Base-by-base conservation (phyloP, 2,888 invertebrate species). In the Orthosia cruda region DNA sequence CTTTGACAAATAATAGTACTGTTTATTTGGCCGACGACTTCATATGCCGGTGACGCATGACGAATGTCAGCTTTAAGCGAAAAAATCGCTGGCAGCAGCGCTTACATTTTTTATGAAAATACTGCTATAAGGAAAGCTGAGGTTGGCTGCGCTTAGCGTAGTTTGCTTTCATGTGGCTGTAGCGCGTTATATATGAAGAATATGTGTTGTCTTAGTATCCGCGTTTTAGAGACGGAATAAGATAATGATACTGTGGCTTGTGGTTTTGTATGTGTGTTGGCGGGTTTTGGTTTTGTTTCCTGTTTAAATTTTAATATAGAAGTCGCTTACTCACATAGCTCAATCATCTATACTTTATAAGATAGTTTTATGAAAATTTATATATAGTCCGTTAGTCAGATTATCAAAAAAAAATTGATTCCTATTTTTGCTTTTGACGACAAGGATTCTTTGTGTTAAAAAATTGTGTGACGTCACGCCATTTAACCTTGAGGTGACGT, bases 1-100 rank as follows among this genome's bases (percentile, higher is more conserved):
- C 84, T 78, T 86, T 89, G 87, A 93, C 83, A 84, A 92, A 91
- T 91, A 88, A 84, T 81, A 87, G 88, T 87, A 86, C 84, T 91
- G 91, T 91, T 91, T 89, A 91, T 91, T 90, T 89, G 89, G 83
- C 86, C 86, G 65, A 80, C 86, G 91, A 92, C 91, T 93, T 92
- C 90, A 93, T 92, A 87, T 87, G 74, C 75, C 77, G 85, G 78
- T 89, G 91, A 90, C 90, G 89, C 83, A 83, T 92, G 94, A 95
- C 87, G 89, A 87, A 95, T 94, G 89, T 84, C 74, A 78, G 91
- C 84, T 84, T 87, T 84, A 85, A 83, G 78, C 79, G 83, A 87
- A 90, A 90, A 91, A 91, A 93, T 92, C 80, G 87, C 80, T 85
- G 74, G 81, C 81, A 87, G 88, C 79, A 87, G 89, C 87, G 87